Evolutionary conservation across 2,113 vertebrate species (phyloP).

Genomic region (Apodemus speciosus): DNA sequence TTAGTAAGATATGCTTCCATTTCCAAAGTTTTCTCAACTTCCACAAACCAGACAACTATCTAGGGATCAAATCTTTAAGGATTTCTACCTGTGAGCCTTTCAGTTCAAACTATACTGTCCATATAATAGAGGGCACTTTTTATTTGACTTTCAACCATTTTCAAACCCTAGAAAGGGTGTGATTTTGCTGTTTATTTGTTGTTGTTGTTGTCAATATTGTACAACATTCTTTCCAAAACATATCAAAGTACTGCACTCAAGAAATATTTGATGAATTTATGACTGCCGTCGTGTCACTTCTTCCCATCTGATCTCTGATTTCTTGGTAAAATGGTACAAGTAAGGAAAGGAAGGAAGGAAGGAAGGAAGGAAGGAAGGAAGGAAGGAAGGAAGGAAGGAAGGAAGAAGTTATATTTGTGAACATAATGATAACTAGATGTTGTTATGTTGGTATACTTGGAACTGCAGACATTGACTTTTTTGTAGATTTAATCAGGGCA

Average conservation of each 20-base stretch:
- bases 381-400: too few species aligned
- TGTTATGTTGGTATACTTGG: neutral
- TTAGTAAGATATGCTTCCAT: neutral
- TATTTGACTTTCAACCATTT: neutral
- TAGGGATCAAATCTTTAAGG: neutral
- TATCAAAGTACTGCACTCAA: neutral
- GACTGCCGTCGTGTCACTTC: neutral
- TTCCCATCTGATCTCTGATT: neutral
- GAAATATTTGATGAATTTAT: neutral
- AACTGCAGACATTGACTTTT: neutral
- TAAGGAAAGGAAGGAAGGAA: too few species aligned
- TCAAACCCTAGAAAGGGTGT: neutral
- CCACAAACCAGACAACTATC: neutral
- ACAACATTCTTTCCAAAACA: neutral
- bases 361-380: too few species aligned
- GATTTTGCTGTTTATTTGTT: neutral
- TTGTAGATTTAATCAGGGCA: neutral
- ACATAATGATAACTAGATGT: neutral
- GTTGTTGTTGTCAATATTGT: neutral
- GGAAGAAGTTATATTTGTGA: neutral
- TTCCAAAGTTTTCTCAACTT: neutral
- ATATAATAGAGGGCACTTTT: neutral
- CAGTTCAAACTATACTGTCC: neutral
- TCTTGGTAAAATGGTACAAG: neutral
- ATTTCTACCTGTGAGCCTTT: neutral